These are phyloP conservation scores for Drosophila murphyi DNA, from an alignment of 1,140 invertebrate species.

Conservation along the genomic window DNA sequence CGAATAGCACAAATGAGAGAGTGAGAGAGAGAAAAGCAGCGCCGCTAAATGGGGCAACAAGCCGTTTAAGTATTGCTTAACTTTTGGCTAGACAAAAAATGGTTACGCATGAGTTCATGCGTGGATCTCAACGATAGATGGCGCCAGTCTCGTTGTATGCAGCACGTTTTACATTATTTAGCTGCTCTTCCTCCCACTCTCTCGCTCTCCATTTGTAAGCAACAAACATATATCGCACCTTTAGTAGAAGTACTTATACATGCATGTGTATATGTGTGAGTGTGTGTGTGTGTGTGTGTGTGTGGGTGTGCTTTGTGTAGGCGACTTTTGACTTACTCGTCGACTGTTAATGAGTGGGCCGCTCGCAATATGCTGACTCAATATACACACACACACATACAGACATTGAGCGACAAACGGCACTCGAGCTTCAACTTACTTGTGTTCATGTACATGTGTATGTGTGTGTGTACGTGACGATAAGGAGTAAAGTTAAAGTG, in stretches of 20 bases:
- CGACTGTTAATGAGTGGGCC: constrained; percentile 56
- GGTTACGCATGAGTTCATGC: constrained; percentile 52
- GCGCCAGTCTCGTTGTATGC: constrained; percentile 42
- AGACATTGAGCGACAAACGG: constrained; percentile 23
- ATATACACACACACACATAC: constrained; percentile 17
- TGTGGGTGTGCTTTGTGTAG: constrained; percentile 31
- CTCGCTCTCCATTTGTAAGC: not conserved
- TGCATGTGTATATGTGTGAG: not conserved
- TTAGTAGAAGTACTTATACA: not conserved
- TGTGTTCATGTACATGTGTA: constrained; percentile 8
- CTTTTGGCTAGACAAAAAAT: constrained; percentile 59
- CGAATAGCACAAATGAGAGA: not conserved
- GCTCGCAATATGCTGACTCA: constrained; percentile 65
- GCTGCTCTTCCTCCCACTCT: not conserved
- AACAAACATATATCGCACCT: constrained; percentile 49
- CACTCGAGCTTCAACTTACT: constrained; percentile 24
- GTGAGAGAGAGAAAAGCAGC: constrained; percentile 5
- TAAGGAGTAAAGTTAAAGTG: constrained; percentile 52
- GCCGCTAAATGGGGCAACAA: constrained; percentile 33
- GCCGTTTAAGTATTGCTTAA: constrained; percentile 37
- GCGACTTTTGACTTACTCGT: constrained; percentile 32
- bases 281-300: constrained; percentile 23
- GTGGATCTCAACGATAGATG: constrained; percentile 33
- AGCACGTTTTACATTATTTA: constrained; percentile 51
- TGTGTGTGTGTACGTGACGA: constrained; percentile 47